Conservation (phyloP, 1,140 invertebrate species). For the Nasonia giraulti region DNA sequence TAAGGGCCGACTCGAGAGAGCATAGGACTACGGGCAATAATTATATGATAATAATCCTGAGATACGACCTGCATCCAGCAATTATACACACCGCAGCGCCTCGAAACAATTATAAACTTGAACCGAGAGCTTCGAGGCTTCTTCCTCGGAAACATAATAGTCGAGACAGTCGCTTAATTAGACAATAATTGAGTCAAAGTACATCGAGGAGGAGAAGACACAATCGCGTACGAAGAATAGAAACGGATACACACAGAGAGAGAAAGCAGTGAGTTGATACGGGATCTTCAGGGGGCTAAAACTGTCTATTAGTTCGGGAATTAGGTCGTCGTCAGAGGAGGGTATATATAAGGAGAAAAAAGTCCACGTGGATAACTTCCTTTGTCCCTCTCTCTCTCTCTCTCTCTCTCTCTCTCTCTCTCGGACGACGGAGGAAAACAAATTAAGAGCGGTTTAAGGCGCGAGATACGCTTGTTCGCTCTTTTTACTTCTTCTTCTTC, state of each 20-base stretch:
- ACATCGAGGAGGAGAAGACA: neutral
- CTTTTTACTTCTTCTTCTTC: neutral
- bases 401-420: neutral
- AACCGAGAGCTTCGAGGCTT: no score
- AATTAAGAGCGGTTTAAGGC: slow-evolving; percentile 31
- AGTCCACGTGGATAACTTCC: slow-evolving; percentile 7
- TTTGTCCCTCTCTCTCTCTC: neutral
- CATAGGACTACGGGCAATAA: neutral
- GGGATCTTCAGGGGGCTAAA: neutral
- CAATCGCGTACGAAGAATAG: neutral
- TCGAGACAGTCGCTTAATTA: neutral
- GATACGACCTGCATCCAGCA: neutral
- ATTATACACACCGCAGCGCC: neutral
- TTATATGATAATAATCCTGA: neutral
- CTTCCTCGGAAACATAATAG: no score
- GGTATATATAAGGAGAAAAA: neutral
- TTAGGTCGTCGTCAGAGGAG: neutral
- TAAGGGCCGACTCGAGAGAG: no score
- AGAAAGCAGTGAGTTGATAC: neutral
- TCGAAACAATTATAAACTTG: neutral
- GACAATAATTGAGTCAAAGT: neutral
- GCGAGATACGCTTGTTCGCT: neutral
- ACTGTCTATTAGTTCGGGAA: neutral
- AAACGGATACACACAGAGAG: neutral
- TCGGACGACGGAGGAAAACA: slow-evolving; percentile 14